phyloP scores from a whole-genome alignment of 2,888 invertebrate species.

The Neuroscelio doddi region DNA sequence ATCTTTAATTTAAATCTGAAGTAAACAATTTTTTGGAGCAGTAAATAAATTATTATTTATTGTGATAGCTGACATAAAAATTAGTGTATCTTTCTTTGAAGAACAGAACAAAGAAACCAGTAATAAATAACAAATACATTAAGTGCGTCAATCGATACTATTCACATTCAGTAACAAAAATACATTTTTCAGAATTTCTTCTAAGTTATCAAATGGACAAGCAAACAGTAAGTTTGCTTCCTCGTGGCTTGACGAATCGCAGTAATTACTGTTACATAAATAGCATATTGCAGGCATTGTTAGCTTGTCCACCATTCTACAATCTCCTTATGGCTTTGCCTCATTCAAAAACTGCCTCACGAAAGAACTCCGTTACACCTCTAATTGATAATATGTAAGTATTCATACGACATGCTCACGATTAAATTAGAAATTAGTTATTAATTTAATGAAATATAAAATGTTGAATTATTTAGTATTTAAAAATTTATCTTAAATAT shows the following conservation, averaged over 20 bases:
- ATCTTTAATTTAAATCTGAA: no score
- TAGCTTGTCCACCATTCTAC: conserved; percentile 96
- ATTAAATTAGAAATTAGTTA: no score
- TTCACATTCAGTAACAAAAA: conserved; percentile 5
- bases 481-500: no score
- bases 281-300: conserved; percentile 92
- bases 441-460: no score
- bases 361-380: conserved; percentile 78
- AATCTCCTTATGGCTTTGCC: conserved; percentile 89
- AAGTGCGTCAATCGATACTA: no score
- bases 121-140: conserved; percentile 2
- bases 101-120: background rate
- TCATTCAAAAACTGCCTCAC: conserved; percentile 74
- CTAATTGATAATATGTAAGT: conserved; percentile 95
- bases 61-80: no score
- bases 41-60: no score
- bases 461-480: no score
- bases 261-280: conserved; percentile 98
- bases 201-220: conserved; percentile 84
- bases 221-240: conserved; percentile 84
- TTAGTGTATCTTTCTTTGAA: conserved; percentile 7
- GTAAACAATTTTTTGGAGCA: no score
- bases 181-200: conserved; percentile 81
- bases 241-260: conserved; percentile 92
- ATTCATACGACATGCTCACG: no score